Evolutionary conservation across 2,113 vertebrate species (phyloP).

Genomic region (Gnathonemus longibarbis): DNA sequence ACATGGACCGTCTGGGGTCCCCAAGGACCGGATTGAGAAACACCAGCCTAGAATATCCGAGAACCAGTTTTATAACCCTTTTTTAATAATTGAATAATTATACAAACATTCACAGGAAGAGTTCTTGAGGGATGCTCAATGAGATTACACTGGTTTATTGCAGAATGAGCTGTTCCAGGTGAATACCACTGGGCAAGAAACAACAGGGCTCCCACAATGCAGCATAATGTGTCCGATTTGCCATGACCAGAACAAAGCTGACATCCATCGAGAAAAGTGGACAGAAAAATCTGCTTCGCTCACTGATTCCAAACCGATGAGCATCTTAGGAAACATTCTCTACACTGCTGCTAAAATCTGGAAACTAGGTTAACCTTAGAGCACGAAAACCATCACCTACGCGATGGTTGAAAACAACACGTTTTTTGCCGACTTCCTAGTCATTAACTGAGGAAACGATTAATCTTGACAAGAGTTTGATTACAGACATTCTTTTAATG

Average conservation of each 20-base stretch:
- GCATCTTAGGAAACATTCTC: background rate
- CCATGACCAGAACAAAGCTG: slow-evolving; percentile 4
- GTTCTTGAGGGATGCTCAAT: background rate
- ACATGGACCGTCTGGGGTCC: background rate
- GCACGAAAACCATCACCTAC: background rate
- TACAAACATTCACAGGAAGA: background rate
- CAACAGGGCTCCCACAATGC: background rate
- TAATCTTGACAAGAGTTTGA: background rate
- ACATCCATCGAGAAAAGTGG: background rate
- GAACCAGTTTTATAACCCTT: background rate
- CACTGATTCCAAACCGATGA: background rate
- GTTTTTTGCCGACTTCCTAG: background rate
- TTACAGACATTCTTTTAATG: background rate
- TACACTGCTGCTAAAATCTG: background rate
- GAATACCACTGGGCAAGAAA: slow-evolving; percentile 10
- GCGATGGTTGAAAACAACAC: background rate
- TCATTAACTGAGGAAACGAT: background rate
- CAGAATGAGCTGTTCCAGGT: background rate
- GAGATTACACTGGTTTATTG: slow-evolving; percentile 1
- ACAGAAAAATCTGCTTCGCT: background rate
- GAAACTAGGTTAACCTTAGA: background rate
- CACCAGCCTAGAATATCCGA: background rate
- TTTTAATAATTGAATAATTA: background rate
- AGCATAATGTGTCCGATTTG: slow-evolving; percentile 1
- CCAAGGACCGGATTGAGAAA: background rate